Base-by-base conservation (phyloP, 35 echinoderm and acorn worm species). In the Strongylocentrotus purpuratus region DNA sequence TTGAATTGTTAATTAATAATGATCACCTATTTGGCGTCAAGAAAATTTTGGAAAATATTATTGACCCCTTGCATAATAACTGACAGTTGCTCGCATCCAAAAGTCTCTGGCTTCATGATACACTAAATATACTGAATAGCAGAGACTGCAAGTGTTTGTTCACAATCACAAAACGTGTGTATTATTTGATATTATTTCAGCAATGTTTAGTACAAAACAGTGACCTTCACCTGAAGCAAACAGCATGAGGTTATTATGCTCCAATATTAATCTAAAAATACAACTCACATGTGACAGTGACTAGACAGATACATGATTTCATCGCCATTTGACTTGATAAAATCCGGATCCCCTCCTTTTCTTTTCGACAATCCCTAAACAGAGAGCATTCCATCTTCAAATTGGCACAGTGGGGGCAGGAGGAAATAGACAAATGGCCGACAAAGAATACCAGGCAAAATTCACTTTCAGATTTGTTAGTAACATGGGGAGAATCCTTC, bases 391-490 rank as follows among this genome's bases (percentile, higher is more conserved):
- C 87, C 87, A 45, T 78, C 20, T 32, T 46, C 32, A 46, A 89
- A 89, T 89, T 45, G 45, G 33, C 87, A 33, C 87, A 89, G 87
- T 89, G 31, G 87, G 65, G 87, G 25, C 32, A 89, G 20, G 87
- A 33, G 87, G 87, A 89, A 89, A 89, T 46, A 89, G 45, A 33
- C 45, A 33, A 89, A 89, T 89, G 87, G 87, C 87, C 33, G 33
- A 89, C 87, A 89, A 46, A 89, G 45, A 89, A 89, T 89, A 89
- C 87, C 87, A 11, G 0, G 45, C 31, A 89, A 89, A 78, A 33
- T 89, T 46, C 45, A 89, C 15, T 89, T 89, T 89, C 33, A 46
- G 20, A 45, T 46, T 89, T 89, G 33, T 45, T 46, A 45, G 87
- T 35, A 12, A 89, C 87, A 89, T 89, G 32, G 87, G 22, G 65